Base-by-base conservation (phyloP, 2,797 vertebrate genomes). In the Pangasius sanitwongsei region DNA sequence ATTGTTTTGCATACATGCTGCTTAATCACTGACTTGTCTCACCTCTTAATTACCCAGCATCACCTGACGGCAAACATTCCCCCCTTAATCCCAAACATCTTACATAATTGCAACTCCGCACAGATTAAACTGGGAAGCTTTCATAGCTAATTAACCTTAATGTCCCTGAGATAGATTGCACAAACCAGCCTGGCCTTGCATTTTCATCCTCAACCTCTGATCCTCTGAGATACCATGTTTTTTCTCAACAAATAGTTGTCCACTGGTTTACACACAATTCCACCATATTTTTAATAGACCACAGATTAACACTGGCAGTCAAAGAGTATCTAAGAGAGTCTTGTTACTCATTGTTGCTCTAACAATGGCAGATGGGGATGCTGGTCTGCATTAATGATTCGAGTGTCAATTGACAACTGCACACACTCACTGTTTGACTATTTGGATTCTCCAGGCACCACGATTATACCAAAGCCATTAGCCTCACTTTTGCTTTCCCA, bases 371-470 rank as follows among this genome's bases (percentile, higher is more conserved):
- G 94, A 95, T 95, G 92, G 89, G 92, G 91, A 90, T 92, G 90
- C 91, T 93, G 83, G 87, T 90, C 91, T 92, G 93, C 88, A 93
- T 94, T 94, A 94, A 95, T 95, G 93, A 94, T 91, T 93, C 91
- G 90, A 90, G 50, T 61, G 57, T 65, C 81, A 28, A n/a, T 18
- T 83, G 59, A 83, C 81, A 82, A 61, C 55, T 82, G 80, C 34
- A 61, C 80, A 82, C 57, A 44, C 81, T 44, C 59, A 16, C 37
- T 44, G 90, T 90, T 83, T 83, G 81, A 63, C 37, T 63, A 37
- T 63, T 63, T 65, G 37, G 57, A 83, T 65, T 83, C 81, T 63
- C 12, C 34, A 63, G 34, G 37, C 59, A 8, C 57, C 2, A 5
- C 12, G 57, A 63, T 83, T 83, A 63, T 16, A 83, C 37, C 81